These are phyloP conservation scores for Brienomyrus longianalis DNA, from an alignment of 2,113 vertebrate species.

Conservation along the genomic window DNA sequence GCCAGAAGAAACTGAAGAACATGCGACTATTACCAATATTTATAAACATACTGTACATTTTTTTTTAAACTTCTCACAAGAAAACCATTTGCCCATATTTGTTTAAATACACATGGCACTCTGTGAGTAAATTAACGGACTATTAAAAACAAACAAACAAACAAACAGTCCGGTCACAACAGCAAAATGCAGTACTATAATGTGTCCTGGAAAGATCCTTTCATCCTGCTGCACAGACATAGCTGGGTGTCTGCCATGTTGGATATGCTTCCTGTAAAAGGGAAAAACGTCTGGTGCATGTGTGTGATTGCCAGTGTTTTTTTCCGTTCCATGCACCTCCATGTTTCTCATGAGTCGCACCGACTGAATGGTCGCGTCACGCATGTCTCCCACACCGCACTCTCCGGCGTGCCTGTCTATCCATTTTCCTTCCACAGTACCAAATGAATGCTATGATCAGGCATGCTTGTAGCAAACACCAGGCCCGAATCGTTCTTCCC, in stretches of 20 bases:
- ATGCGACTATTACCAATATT: neutral
- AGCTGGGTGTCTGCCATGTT: neutral
- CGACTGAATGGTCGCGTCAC: conserved; percentile 26
- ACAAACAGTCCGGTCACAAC: neutral
- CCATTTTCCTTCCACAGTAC: conserved; percentile 95
- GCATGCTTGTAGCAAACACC: conserved; percentile 98
- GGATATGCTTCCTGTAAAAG: neutral
- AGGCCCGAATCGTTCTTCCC: conserved; percentile 86
- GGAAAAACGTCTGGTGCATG: neutral
- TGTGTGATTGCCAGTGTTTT: conserved; percentile 42
- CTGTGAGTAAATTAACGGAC: neutral
- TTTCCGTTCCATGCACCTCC: conserved; percentile 79
- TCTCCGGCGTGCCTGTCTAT: conserved; percentile 46
- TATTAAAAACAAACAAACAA: neutral
- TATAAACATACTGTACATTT: conserved; percentile 4
- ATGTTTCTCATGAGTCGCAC: conserved; percentile 43
- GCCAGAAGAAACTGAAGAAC: neutral
- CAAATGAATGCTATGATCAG: conserved; percentile 97
- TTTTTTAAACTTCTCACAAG: neutral
- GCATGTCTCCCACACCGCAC: conserved; percentile 3
- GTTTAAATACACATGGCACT: neutral
- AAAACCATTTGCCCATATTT: neutral
- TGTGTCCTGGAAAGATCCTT: neutral
- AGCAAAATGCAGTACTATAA: neutral
- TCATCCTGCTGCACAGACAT: neutral